Conservation (phyloP, 1,140 invertebrate genomes). For the Ylistrum balloti region DNA sequence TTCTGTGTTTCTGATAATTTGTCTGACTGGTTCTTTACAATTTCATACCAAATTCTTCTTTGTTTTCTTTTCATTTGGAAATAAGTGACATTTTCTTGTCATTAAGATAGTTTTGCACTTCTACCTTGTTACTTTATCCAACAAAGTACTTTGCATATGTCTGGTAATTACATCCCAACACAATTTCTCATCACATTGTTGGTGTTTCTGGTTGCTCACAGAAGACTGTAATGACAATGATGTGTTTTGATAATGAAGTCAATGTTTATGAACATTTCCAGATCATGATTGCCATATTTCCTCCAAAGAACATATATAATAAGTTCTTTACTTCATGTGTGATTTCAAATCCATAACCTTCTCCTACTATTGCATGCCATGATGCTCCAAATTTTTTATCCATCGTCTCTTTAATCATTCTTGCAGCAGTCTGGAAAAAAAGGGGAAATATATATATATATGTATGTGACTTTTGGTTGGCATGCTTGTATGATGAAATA, state of each 20-base stretch:
- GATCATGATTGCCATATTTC: constrained; percentile 93
- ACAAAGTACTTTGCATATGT: background rate
- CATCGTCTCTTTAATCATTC: constrained; percentile 95
- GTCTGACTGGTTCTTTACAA: no score
- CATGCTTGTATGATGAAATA: no score
- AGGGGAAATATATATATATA: constrained; percentile 55
- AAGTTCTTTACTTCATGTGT: constrained; percentile 95
- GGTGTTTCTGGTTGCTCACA: background rate
- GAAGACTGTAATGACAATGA: background rate
- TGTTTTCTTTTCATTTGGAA: no score
- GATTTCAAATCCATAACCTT: constrained; percentile 96
- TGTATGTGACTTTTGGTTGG: no score
- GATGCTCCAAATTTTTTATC: constrained; percentile 97
- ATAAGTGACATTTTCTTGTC: background rate
- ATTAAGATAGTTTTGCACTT: background rate
- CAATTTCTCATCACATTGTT: background rate
- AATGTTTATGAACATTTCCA: constrained; percentile 91
- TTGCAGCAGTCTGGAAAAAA: constrained; percentile 89
- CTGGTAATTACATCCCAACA: background rate
- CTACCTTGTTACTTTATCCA: constrained; percentile 36
- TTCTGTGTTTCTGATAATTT: no score
- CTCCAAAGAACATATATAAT: constrained; percentile 95
- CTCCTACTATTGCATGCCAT: constrained; percentile 96
- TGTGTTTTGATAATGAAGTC: background rate
- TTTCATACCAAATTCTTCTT: no score